Base-by-base conservation (phyloP, 2,113 vertebrate species). In the Cyphomyrus discorhynchus region DNA sequence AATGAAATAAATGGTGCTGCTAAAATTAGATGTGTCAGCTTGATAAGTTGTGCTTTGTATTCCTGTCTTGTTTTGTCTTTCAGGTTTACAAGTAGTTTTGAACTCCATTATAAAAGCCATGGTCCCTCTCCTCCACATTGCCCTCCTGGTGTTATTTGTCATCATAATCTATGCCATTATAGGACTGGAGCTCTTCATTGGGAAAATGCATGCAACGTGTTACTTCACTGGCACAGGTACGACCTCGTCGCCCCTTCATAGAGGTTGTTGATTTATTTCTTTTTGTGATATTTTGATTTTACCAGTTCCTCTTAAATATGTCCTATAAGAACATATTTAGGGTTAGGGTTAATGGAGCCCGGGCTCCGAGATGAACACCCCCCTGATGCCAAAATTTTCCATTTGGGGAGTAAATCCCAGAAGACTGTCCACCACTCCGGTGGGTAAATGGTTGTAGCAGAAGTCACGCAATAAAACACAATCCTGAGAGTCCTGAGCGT, bases 21-120 rank as follows among this genome's bases (percentile, higher is more conserved):
- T 27, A 50, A 50, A 86, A 86, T n/a, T 49, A 27, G 24, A 31
- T 15, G 15, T 47, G n/a, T 35, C 85, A 86, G 42, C 39, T 24
- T 83, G 42, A 46, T 24, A 49, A 49, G 85, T 39, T 52, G 49
- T 83, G 47, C 49, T 56, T 87, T 87, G 15, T 70, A 42, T 74
- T 45, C 17, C 66, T 90, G 52, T 86, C 56, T 92, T 92, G 31
- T 80, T 92, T 86, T 93, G 90, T 92, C 92, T 93, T 92, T 91
- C 90, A 99, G 98, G 98, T 98, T 99, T 99, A 97, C 98, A 99
- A 96, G 98, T 99, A 95, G 98, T 99, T 96, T 96, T 99, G 97
- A 99, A 99, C 96, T 99, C 98, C 96, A 99, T 99, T 95, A 99
- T 99, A 96, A 99, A 99, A 99, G 98, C 98, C 97, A 99, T 99